Percentiles rank a stretch among this genome's conserved stretches.
phyloP scores from a whole-genome alignment of 2,113 vertebrate species.

The Sula dactylatra region DNA sequence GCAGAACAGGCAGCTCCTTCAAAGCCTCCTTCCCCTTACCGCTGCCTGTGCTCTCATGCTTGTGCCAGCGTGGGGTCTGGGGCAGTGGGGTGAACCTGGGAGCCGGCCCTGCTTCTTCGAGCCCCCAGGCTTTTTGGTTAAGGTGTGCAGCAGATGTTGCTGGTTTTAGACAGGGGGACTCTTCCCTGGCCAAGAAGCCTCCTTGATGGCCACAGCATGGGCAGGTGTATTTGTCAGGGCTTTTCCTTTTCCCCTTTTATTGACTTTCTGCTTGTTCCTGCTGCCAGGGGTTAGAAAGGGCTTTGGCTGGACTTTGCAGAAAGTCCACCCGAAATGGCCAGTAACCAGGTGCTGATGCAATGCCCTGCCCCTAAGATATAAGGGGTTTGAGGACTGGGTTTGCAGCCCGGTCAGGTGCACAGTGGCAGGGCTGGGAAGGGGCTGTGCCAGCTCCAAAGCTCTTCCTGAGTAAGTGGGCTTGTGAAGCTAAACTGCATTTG shows the following conservation, averaged over 20 bases:
- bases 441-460: background rate
- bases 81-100: rapidly evolving
- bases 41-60: background rate
- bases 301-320: background rate
- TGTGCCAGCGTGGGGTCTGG: background rate
- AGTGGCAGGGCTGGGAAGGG: background rate
- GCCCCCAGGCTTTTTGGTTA: background rate
- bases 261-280: background rate
- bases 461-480: background rate
- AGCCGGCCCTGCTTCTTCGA: rapidly evolving
- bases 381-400: rapidly evolving
- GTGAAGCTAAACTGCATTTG: background rate
- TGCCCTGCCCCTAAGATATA: background rate
- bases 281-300: background rate
- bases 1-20: background rate
- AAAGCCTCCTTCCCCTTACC: background rate
- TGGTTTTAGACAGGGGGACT: background rate
- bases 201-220: rapidly evolving
- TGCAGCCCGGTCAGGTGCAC: rapidly evolving
- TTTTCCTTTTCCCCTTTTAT: background rate
- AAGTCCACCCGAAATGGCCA: background rate
- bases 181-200: background rate
- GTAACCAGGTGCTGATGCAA: background rate
- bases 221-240: background rate
- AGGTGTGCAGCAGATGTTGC: background rate